Evolutionary conservation across 64 coral and sea anemone species (phyloP), one percentile per base, ranked within the genome.

Genomic region (Stichodactyla mertensii): DNA sequence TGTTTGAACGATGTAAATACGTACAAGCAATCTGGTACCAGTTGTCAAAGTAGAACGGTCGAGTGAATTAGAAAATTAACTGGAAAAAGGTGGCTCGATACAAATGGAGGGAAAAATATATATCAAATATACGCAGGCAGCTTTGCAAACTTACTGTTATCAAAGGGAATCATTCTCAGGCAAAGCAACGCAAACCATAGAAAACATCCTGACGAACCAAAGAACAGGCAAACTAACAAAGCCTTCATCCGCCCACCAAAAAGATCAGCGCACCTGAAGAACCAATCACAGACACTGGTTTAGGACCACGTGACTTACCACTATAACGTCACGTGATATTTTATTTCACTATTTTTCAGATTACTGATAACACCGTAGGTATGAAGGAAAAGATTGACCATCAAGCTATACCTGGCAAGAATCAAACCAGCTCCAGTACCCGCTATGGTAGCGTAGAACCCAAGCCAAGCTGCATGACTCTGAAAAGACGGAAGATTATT

Each of bases 141-240:
- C 56, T 51, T 10, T 13, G 18, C 18, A 27, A 28, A 61, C 93
- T 95, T 88, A 98, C 95, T 83, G 78, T 92, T 83, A 55, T 87
- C 89, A 85, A 85, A 98, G 7, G 86, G 83, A 79, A 98, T 98
- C 78, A 94, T 92, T 71, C 82, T 89, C 16, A 98, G 78, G 67
- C 95, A 98, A 24, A 98, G 95, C 57, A 98, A 87, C 0, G 95
- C 87, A 27, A 98, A 98, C 95, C 95, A 98, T 13, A 98, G 83
- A 52, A 98, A 98, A 23, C 91, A 88, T 70, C 83, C 92, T 14
- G 95, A 86, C 6, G 95, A 64, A 66, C 95, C 93, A 55, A 98
- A 92, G 90, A 98, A 98, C 79, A 98, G 77, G 22, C 92, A 87
- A 12, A 98, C 64, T 11, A 98, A 61, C 7, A 98, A 82, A 60